Percentiles rank a stretch among this genome's conserved stretches.
These are phyloP conservation scores for Plusia festucae DNA, from an alignment of 2,888 invertebrate genomes.

Conservation along the genomic window DNA sequence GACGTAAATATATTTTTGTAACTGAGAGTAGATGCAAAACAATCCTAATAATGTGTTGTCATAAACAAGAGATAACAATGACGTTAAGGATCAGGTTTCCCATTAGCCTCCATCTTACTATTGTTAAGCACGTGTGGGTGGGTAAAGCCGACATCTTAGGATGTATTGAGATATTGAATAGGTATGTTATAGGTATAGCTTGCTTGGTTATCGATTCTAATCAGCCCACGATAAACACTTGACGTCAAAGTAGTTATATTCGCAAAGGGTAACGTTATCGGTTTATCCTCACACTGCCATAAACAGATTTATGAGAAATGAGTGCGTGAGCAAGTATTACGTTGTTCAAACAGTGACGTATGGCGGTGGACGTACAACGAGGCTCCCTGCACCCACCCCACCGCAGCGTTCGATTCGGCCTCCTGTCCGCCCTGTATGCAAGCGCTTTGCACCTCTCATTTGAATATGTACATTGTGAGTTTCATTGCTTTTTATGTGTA, in stretches of 20 bases:
- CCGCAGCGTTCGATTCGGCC: slow-evolving; percentile 18
- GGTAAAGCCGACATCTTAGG: not conserved
- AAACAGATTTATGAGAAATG: slow-evolving; percentile 44
- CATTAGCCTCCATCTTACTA: not conserved
- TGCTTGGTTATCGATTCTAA: slow-evolving; percentile 35
- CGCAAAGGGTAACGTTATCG: slow-evolving; percentile 32
- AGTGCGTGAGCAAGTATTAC: slow-evolving; percentile 44
- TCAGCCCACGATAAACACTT: slow-evolving; percentile 20
- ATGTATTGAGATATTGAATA: not conserved
- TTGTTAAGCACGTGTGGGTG: not conserved
- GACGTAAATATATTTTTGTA: not conserved
- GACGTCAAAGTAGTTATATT: slow-evolving; percentile 32
- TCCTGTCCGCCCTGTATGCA: slow-evolving; percentile 15
- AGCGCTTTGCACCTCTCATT: slow-evolving; percentile 26
- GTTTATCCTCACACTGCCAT: slow-evolving; percentile 37
- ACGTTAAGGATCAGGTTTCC: not conserved
- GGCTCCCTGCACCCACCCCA: slow-evolving; percentile 13
- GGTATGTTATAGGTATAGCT: not conserved
- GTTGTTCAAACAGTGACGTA: slow-evolving; percentile 48
- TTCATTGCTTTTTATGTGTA: not conserved
- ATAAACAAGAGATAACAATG: not conserved
- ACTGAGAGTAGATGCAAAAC: not conserved
- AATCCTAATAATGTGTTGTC: not conserved
- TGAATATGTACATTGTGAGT: slow-evolving; percentile 15
- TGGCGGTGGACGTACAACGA: slow-evolving; percentile 19